Evolutionary conservation across 2,888 invertebrate genomes (phyloP).

Genomic region (Lypha dubia): DNA sequence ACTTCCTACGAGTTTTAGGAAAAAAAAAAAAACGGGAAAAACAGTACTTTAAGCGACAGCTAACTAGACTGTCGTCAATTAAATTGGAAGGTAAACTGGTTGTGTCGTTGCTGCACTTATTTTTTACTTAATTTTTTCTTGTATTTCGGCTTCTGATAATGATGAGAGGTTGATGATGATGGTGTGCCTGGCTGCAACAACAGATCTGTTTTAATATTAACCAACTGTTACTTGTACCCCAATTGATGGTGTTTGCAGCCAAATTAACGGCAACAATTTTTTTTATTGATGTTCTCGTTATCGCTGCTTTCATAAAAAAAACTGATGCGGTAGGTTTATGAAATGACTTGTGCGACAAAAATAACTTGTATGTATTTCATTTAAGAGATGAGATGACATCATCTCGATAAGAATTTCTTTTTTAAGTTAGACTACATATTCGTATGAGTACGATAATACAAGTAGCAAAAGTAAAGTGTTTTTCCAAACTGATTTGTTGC

Average conservation of each 20-base stretch:
- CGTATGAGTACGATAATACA: neutral
- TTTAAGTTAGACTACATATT: slow-evolving; percentile 22
- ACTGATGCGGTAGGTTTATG: slow-evolving; percentile 53
- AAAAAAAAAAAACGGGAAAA: slow-evolving; percentile 11
- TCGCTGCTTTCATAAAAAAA: slow-evolving; percentile 42
- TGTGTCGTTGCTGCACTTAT: slow-evolving; percentile 16
- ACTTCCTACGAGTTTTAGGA: slow-evolving; percentile 2
- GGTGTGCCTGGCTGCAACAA: slow-evolving; percentile 25
- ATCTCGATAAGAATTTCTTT: slow-evolving; percentile 52
- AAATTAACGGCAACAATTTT: slow-evolving; percentile 36
- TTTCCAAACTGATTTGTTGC: slow-evolving; percentile 20
- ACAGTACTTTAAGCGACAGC: slow-evolving; percentile 47
- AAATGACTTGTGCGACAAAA: slow-evolving; percentile 37
- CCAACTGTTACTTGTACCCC: slow-evolving; percentile 16
- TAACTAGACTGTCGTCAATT: slow-evolving; percentile 61
- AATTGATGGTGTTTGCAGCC: slow-evolving; percentile 20
- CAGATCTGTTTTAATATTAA: slow-evolving; percentile 54
- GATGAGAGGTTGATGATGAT: neutral
- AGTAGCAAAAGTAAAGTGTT: slow-evolving; percentile 13
- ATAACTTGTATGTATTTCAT: slow-evolving; percentile 42
- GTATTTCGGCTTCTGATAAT: slow-evolving; percentile 14
- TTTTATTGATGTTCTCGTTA: neutral
- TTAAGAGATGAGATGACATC: slow-evolving; percentile 42
- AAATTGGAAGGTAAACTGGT: slow-evolving; percentile 54
- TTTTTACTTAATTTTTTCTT: slow-evolving; percentile 4